Evolutionary conservation across 1,140 invertebrate species (phyloP).

Genomic region (Liolophura sinensis): DNA sequence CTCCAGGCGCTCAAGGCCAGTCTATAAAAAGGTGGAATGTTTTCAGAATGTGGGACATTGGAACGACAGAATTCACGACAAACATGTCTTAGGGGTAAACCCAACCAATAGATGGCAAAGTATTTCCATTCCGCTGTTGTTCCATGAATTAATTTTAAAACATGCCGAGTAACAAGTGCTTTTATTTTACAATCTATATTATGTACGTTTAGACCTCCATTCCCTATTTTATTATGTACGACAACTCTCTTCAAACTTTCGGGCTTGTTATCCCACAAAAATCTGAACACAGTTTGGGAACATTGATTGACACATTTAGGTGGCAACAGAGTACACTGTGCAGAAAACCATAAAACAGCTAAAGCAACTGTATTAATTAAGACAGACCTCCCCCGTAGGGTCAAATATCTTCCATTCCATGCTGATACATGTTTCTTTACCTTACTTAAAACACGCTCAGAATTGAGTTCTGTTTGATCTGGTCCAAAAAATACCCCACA

Average conservation of each 20-base stretch:
- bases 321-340: not conserved
- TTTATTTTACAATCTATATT: not conserved
- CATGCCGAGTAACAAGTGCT: not conserved
- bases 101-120: conserved; percentile 3
- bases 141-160: not conserved
- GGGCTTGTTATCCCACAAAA: not conserved
- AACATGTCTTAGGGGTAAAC: not conserved
- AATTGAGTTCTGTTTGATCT: too few species aligned
- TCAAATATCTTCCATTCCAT: not conserved
- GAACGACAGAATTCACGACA: not conserved
- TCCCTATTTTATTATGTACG: not conserved
- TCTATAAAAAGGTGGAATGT: not conserved
- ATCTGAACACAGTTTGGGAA: not conserved
- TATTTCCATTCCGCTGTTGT: not conserved
- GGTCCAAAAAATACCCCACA: not conserved
- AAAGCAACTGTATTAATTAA: not conserved
- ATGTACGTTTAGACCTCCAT: not conserved
- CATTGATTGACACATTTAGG: not conserved
- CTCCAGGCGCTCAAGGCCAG: not conserved
- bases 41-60: not conserved
- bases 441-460: too few species aligned
- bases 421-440: not conserved
- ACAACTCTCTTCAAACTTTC: not conserved
- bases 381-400: not conserved
- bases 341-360: not conserved